Percentiles rank a stretch among this genome's conserved stretches.
phyloP scores from a whole-genome alignment of 2,113 vertebrate genomes.

The Collichthys lucidus region DNA sequence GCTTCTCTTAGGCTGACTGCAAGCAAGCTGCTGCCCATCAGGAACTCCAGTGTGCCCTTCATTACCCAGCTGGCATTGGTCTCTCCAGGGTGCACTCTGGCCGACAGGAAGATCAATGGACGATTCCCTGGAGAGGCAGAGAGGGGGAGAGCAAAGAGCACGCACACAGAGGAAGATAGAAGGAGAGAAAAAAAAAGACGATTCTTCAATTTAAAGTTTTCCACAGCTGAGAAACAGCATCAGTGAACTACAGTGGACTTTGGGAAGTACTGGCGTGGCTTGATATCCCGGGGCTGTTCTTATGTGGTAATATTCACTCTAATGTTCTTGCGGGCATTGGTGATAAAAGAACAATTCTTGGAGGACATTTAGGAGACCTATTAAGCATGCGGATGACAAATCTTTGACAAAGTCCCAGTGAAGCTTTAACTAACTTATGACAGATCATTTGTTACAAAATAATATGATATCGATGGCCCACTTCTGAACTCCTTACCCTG shows the following conservation, averaged over 20 bases:
- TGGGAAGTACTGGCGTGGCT: constrained; percentile 1
- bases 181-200: constrained; percentile 12
- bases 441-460: constrained; percentile 4
- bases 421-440: constrained; percentile 14
- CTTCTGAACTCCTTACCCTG: neutral
- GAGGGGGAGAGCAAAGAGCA: constrained; percentile 21
- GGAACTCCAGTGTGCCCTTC: constrained; percentile 97
- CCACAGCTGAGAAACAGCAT: constrained; percentile 24
- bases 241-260: constrained; percentile 5
- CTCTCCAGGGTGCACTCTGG: constrained; percentile 97
- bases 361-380: neutral
- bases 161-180: constrained; percentile 30
- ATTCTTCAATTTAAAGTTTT: constrained; percentile 47
- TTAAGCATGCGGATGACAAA: neutral
- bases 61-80: constrained; percentile 99
- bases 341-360: constrained; percentile 1
- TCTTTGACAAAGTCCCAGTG: neutral
- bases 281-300: neutral
- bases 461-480: neutral
- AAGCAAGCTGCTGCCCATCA: constrained; percentile 91
- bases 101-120: constrained; percentile 94
- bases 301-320: constrained; percentile 6
- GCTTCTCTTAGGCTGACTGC: constrained; percentile 93
- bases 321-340: neutral
- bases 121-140: constrained; percentile 88